Evolutionary conservation across 2,113 vertebrate genomes (phyloP).

Genomic region (Epinephelus cyanopodus): DNA sequence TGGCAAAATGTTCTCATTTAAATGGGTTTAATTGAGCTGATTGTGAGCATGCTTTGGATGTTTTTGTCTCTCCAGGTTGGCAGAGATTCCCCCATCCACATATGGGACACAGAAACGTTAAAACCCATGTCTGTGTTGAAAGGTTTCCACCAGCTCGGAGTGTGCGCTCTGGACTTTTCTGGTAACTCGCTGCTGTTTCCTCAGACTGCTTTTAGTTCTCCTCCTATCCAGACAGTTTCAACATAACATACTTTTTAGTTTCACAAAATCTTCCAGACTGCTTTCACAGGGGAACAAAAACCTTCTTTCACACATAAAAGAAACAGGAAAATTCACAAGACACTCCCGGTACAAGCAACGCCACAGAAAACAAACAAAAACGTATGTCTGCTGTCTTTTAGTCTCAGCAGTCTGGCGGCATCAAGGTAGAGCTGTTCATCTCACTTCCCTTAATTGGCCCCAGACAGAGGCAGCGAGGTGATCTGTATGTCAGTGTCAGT

Average conservation of each 20-base stretch:
- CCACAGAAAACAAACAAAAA: not conserved
- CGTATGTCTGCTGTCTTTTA: constrained; percentile 36
- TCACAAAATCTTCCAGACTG: constrained; percentile 25
- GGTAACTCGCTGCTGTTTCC: constrained; percentile 82
- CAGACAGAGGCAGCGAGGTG: constrained; percentile 33
- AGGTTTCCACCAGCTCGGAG: constrained; percentile 95
- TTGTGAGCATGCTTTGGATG: constrained; percentile 5
- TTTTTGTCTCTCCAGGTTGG: constrained; percentile 88
- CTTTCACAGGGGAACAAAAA: constrained; percentile 30
- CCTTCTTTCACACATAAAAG: constrained; percentile 24
- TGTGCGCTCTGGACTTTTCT: constrained; percentile 97
- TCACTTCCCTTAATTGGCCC: constrained; percentile 68
- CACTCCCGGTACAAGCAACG: constrained; percentile 47
- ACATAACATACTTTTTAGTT: not conserved
- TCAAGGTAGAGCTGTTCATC: constrained; percentile 53
- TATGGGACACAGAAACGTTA: constrained; percentile 97
- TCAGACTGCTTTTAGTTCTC: not conserved
- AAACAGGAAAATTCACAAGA: constrained; percentile 32
- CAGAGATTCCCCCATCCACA: constrained; percentile 93
- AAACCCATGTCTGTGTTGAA: constrained; percentile 95
- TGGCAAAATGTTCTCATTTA: not conserved
- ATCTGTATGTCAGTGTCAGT: constrained; percentile 62
- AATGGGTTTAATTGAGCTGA: not conserved
- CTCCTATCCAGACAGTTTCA: not conserved
- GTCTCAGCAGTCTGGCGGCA: constrained; percentile 38